These are phyloP conservation scores for Eulacestoma nigropectus DNA, from an alignment of 2,113 vertebrate species.

Conservation along the genomic window DNA sequence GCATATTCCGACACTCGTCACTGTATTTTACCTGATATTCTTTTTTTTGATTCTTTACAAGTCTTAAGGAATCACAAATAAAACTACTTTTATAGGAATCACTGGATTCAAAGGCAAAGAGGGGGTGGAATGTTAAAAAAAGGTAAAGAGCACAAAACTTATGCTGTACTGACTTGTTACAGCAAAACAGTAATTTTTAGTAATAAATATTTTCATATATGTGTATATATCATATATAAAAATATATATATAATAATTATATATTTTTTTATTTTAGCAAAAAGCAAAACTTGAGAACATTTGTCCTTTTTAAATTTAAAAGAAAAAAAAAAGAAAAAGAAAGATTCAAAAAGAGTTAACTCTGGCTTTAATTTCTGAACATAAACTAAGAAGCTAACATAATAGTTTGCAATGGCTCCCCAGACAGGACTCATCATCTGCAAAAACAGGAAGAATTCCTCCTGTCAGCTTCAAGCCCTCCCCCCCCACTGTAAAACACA, in stretches of 20 bases:
- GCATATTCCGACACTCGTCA: neutral
- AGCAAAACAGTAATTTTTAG: neutral
- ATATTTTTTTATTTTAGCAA: neutral
- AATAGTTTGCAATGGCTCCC: conserved; percentile 26
- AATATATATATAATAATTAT: neutral
- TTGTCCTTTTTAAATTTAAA: neutral
- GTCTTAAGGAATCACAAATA: neutral
- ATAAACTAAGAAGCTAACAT: conserved; percentile 17
- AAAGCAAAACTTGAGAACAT: neutral
- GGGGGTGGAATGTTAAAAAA: neutral
- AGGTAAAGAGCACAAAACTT: neutral
- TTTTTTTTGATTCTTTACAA: neutral
- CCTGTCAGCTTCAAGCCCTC: neutral
- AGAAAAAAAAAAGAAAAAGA: neutral
- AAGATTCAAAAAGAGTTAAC: neutral
- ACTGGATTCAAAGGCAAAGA: neutral
- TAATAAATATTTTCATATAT: neutral
- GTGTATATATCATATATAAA: neutral
- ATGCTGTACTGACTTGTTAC: neutral
- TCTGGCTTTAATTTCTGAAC: conserved; percentile 2
- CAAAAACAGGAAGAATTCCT: conserved; percentile 64
- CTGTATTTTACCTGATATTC: neutral
- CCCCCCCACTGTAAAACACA: neutral
- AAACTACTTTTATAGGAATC: neutral
- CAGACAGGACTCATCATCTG: conserved; percentile 23